Percentiles rank a stretch among this genome's conserved stretches.
Conservation (phyloP, 2,888 invertebrate species). For the Chrysolina haemoptera region DNA sequence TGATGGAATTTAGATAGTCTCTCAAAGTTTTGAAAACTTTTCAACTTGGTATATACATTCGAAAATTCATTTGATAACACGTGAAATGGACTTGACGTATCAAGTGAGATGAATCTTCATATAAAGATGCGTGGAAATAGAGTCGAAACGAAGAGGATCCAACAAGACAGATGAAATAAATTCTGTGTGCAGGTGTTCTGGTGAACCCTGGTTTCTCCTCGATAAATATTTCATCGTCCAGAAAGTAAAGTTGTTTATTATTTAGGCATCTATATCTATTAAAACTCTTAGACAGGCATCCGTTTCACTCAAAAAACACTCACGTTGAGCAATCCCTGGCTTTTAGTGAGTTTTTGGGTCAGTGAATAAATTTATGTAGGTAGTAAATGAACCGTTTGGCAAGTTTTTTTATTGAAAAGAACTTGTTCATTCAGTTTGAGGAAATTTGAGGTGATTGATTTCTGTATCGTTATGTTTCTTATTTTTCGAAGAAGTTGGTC, state of each 20-base stretch:
- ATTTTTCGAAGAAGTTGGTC: too few species aligned
- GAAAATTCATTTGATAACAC: too few species aligned
- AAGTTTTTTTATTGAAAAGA: background rate
- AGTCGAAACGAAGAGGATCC: too few species aligned
- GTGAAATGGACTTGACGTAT: too few species aligned
- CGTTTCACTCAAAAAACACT: slow-evolving; percentile 48
- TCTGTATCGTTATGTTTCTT: too few species aligned
- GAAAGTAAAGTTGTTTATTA: slow-evolving; percentile 52
- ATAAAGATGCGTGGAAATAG: too few species aligned
- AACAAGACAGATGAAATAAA: slow-evolving; percentile 22
- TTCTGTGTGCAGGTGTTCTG: slow-evolving; percentile 35
- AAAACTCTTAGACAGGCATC: slow-evolving; percentile 53
- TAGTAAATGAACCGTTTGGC: background rate
- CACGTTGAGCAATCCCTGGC: slow-evolving; percentile 34
- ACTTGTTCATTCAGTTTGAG: background rate
- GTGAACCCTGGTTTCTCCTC: slow-evolving; percentile 27
- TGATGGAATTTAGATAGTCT: too few species aligned
- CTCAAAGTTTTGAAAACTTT: too few species aligned
- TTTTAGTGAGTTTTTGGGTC: slow-evolving; percentile 25
- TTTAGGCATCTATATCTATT: slow-evolving; percentile 57
- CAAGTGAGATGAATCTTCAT: too few species aligned
- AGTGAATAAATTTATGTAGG: background rate
- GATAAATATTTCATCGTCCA: slow-evolving; percentile 41
- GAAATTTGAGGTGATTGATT: too few species aligned
- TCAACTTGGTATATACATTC: too few species aligned